Conservation (phyloP, 2,888 invertebrate genomes). For the Odontocerum albicorne region DNA sequence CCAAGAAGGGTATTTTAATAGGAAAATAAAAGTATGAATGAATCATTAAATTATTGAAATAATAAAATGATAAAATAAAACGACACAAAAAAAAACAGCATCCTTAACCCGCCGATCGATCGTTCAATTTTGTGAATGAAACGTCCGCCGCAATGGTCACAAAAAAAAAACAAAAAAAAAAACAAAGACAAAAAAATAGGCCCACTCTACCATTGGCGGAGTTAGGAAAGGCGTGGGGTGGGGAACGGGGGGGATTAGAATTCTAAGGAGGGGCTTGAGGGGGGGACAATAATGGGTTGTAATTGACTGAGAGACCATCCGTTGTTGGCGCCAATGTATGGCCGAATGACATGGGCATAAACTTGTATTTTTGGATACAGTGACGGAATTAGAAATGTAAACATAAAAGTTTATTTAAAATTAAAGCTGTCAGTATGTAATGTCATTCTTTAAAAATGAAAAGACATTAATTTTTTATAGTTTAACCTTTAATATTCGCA, state of each 20-base stretch:
- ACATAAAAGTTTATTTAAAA: no score
- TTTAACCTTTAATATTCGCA: no score
- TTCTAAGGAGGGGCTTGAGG: slow-evolving; percentile 1
- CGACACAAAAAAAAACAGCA: no score
- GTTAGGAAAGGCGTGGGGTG: neutral
- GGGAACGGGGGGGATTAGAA: no score
- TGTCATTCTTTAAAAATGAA: no score
- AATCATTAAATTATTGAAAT: no score
- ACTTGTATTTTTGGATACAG: neutral
- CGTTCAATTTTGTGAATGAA: slow-evolving; percentile 8
- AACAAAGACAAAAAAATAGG: neutral
- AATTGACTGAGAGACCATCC: slow-evolving; percentile 13
- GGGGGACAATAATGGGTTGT: slow-evolving; percentile 16
- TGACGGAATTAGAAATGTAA: neutral
- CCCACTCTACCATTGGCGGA: neutral
- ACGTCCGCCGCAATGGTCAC: slow-evolving; percentile 1
- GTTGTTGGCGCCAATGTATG: neutral
- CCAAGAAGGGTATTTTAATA: no score
- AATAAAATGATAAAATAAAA: no score
- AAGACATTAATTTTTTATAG: no score
- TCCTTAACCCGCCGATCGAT: neutral
- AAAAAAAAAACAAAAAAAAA: slow-evolving; percentile 7
- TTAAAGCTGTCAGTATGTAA: no score
- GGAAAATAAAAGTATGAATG: no score
- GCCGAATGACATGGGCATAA: neutral